A percentile compares a stretch with the other conserved stretches of the same genome.
phyloP scores from a whole-genome alignment of 2,888 invertebrate species.

The Apodemia hepburni region DNA sequence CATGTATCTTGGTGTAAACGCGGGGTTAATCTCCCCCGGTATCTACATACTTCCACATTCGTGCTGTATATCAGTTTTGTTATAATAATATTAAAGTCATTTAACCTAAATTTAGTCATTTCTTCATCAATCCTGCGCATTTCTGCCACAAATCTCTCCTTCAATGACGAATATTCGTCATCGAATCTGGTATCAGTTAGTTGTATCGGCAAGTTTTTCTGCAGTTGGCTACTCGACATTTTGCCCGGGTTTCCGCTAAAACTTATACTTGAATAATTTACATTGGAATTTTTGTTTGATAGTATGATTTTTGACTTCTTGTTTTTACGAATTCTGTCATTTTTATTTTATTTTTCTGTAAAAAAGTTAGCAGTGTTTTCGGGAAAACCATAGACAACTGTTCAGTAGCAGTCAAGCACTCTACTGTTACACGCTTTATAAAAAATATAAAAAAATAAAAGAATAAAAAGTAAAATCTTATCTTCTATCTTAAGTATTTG shows the following conservation, averaged over 20 bases:
- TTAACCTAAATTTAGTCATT: background rate
- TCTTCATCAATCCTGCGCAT: background rate
- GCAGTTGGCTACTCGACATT: background rate
- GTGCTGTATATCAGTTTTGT: no score
- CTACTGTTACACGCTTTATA: no score
- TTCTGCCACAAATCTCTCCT: background rate
- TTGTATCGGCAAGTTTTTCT: background rate
- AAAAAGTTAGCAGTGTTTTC: background rate
- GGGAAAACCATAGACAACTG: background rate
- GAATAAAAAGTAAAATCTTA: no score
- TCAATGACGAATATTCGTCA: background rate
- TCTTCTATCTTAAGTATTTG: no score
- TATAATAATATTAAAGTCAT: no score
- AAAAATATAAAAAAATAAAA: no score
- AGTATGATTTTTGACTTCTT: background rate
- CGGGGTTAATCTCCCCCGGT: no score
- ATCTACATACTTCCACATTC: no score
- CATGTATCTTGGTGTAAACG: no score
- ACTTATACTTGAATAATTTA: background rate
- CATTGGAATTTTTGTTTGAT: background rate
- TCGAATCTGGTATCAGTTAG: background rate
- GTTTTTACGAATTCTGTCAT: background rate
- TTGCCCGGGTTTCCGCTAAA: background rate
- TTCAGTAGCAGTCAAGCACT: no score
- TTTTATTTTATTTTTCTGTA: background rate